Conservation (phyloP, 1,140 invertebrate species). For the fruit fly (Drosophila melanogaster) region Release_6_plus_ISO1_MT NT_033779.5:15034001-15034500, state of each 20-base stretch:
- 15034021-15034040: constrained; percentile 60
- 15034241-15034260: constrained; percentile 60
- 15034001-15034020: constrained; percentile 39
- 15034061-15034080: constrained; percentile 32
- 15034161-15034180: constrained; percentile 63
- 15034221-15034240: constrained; percentile 76
- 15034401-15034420: constrained; percentile 73
- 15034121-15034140: constrained; percentile 81
- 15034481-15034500: constrained; percentile 62
- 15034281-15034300: constrained; percentile 16
- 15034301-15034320: constrained; percentile 32
- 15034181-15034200: constrained; percentile 71
- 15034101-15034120: constrained; percentile 67
- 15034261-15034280: constrained; percentile 10
- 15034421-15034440: constrained; percentile 80
- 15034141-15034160: constrained; percentile 81
- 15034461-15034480: constrained; percentile 48
- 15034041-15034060: constrained; percentile 42
- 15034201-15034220: constrained; percentile 69
- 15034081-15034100: constrained; percentile 64
- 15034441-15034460: constrained; percentile 49
- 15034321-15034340: constrained; percentile 18
- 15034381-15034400: constrained; percentile 44
- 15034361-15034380: constrained; percentile 44
- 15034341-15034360: constrained; percentile 23